Conservation (phyloP, 1,140 invertebrate genomes). For the Thaumetopoea pityocampa region DNA sequence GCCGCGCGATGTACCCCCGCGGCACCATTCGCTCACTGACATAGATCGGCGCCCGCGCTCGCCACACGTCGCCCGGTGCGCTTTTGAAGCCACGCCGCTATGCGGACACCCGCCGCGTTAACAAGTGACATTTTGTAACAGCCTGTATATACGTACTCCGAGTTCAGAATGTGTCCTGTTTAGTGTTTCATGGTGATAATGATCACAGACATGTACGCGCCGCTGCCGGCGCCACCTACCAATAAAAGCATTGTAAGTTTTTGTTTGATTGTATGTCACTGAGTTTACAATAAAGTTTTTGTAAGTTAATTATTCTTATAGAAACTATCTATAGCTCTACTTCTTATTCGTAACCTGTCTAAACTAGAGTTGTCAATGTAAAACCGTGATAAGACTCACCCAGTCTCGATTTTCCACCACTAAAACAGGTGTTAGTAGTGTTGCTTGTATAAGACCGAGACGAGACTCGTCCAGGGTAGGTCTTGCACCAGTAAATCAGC, state of each 20-base stretch:
- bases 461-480: too few relatives aligned
- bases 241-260: conserved; percentile 64
- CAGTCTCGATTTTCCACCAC: too few relatives aligned
- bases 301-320: too few relatives aligned
- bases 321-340: too few relatives aligned
- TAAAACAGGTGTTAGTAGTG: too few relatives aligned
- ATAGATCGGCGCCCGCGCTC: too few relatives aligned
- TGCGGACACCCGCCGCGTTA: conserved; percentile 20
- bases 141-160: neutral
- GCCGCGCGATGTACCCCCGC: conserved; percentile 11
- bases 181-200: conserved; percentile 47
- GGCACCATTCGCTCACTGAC: conserved; percentile 21
- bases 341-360: too few relatives aligned
- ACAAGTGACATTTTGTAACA: conserved; percentile 18
- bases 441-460: too few relatives aligned
- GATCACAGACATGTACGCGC: conserved; percentile 70
- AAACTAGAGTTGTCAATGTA: too few relatives aligned
- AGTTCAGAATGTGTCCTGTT: conserved; percentile 17
- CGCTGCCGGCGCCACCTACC: conserved; percentile 49
- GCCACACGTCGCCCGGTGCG: conserved; percentile 28
- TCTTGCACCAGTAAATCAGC: too few relatives aligned
- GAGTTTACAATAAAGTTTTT: too few relatives aligned
- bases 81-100: conserved; percentile 29
- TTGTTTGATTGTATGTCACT: conserved; percentile 10
- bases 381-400: too few relatives aligned